Percentiles rank a stretch among this genome's conserved stretches.
These are phyloP conservation scores for Cryptocephalus primarius DNA, from an alignment of 2,888 invertebrate genomes.

Conservation along the genomic window DNA sequence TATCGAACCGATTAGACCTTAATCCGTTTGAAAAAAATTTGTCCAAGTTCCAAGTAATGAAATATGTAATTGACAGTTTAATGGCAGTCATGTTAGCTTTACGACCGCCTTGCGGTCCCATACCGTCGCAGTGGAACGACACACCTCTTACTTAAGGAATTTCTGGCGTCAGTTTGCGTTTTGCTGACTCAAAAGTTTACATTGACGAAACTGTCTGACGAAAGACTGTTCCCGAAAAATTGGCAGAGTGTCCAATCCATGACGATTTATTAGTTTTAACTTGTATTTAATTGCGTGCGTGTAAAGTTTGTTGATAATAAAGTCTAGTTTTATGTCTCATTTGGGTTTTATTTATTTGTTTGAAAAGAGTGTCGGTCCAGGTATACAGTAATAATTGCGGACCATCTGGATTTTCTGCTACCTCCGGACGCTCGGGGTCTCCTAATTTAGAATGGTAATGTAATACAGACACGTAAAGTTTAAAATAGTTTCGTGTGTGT, in stretches of 20 bases:
- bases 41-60: slow-evolving; percentile 19
- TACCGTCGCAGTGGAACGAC: no score
- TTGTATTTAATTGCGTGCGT: slow-evolving; percentile 1
- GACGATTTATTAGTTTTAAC: slow-evolving; percentile 3
- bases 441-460: slow-evolving; percentile 50
- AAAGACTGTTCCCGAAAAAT: background rate
- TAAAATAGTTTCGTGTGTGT: slow-evolving; percentile 45
- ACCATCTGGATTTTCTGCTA: background rate
- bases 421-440: slow-evolving; percentile 11
- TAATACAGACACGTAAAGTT: slow-evolving; percentile 44
- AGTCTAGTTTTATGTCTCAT: background rate
- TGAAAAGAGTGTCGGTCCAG: slow-evolving; percentile 1
- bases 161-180: no score
- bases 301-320: slow-evolving; percentile 1
- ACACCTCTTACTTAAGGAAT: no score
- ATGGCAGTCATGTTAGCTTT: background rate
- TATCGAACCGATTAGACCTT: slow-evolving; percentile 21
- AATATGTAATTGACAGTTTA: background rate
- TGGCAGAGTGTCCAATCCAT: slow-evolving; percentile 2
- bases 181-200: no score
- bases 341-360: background rate
- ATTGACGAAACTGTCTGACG: no score
- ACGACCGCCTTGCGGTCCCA: no score
- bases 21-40: slow-evolving; percentile 8
- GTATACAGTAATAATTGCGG: background rate